Evolutionary conservation across 1,140 invertebrate genomes (phyloP).

Genomic region (Melitaea cinxia): DNA sequence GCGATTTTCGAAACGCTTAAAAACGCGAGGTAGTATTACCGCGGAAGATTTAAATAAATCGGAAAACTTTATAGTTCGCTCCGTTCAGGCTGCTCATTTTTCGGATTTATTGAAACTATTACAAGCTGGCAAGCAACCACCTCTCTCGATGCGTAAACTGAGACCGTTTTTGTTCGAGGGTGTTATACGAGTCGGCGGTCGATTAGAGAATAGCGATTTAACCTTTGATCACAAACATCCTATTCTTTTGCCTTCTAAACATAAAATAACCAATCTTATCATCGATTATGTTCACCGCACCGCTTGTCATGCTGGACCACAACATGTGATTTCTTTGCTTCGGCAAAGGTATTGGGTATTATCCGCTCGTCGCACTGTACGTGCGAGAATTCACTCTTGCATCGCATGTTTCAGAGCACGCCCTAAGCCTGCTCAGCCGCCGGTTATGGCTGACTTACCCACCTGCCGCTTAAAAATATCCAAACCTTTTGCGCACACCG

Average conservation of each 20-base stretch:
- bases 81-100: background rate
- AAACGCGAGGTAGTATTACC: background rate
- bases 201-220: background rate
- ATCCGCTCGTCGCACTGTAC: background rate
- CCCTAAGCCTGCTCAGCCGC: background rate
- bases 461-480: background rate
- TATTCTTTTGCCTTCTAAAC: background rate
- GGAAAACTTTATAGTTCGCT: background rate
- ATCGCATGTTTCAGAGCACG: background rate
- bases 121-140: background rate
- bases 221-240: slow-evolving; percentile 7
- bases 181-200: background rate
- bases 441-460: background rate
- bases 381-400: background rate
- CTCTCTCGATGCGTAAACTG: background rate
- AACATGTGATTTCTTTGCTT: background rate
- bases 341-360: background rate
- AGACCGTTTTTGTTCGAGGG: background rate
- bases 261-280: background rate
- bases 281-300: background rate
- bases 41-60: background rate
- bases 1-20: background rate
- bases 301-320: background rate
- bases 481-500: background rate
- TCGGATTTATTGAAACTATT: background rate